Evolutionary conservation across 2,888 invertebrate genomes (phyloP).

Genomic region (Margaritifera margaritifera): DNA sequence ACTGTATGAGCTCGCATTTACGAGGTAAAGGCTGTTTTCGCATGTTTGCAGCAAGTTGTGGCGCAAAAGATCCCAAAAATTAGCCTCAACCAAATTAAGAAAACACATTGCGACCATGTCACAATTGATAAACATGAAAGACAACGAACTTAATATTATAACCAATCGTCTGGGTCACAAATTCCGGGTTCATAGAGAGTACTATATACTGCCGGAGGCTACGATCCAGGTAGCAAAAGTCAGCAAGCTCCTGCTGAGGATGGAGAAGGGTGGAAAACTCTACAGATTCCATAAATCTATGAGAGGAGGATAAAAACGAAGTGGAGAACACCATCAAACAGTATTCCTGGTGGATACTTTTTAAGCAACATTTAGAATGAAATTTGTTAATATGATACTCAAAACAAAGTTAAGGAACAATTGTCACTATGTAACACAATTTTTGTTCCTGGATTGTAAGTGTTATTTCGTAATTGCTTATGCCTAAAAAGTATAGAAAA

Average conservation of each 20-base stretch:
- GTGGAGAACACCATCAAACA: too few species aligned
- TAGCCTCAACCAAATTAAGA: conserved; percentile 20
- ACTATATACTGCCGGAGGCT: conserved; percentile 18
- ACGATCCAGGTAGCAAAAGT: conserved; percentile 16
- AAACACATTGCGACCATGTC: conserved; percentile 27
- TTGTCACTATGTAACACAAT: too few species aligned
- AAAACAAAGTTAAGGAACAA: too few species aligned
- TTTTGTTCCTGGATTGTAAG: too few species aligned
- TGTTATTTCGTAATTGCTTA: too few species aligned
- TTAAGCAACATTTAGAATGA: too few species aligned
- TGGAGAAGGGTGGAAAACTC: conserved; percentile 10
- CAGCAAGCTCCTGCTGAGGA: conserved; percentile 8
- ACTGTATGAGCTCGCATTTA: conserved; percentile 5
- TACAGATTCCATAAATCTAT: too few species aligned
- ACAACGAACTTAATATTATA: conserved; percentile 25
- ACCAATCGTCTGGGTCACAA: conserved; percentile 19
- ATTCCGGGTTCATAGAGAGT: conserved; percentile 17
- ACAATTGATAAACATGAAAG: conserved; percentile 25
- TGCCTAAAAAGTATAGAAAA: too few species aligned
- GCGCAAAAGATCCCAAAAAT: conserved; percentile 17
- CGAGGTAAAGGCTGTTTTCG: conserved; percentile 12
- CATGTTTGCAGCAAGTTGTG: conserved; percentile 14
- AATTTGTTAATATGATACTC: too few species aligned
- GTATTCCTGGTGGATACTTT: too few species aligned
- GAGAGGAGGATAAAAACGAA: too few species aligned